A percentile compares a stretch with the other conserved stretches of the same genome.
These are phyloP conservation scores for Salvelinus fontinalis DNA, from an alignment of 2,113 vertebrate genomes.

Conservation along the genomic window DNA sequence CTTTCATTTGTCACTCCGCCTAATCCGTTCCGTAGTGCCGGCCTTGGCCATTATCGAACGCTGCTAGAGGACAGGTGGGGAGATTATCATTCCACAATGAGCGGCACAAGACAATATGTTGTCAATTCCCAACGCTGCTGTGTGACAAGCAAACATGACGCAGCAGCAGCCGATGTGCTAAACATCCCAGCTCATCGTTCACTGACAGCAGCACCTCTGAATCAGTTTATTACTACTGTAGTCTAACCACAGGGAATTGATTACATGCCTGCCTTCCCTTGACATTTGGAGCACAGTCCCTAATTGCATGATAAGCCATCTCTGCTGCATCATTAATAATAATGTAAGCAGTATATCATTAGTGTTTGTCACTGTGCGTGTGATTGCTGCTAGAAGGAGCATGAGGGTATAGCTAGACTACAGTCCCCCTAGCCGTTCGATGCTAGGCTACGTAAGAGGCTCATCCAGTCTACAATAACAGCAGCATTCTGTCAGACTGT, in stretches of 20 bases:
- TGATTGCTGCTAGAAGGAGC: too few species aligned
- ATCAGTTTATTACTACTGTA: constrained; percentile 47
- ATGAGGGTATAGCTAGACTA: too few species aligned
- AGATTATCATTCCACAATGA: constrained; percentile 44
- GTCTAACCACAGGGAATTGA: constrained; percentile 56
- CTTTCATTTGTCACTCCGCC: constrained; percentile 25
- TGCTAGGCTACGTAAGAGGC: too few species aligned
- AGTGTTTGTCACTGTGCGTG: constrained; percentile 1
- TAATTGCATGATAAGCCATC: constrained; percentile 53
- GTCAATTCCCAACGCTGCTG: constrained; percentile 40
- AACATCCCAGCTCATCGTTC: constrained; percentile 57
- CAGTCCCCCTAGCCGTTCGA: not conserved
- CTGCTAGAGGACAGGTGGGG: constrained; percentile 38
- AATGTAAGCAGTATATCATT: constrained; percentile 19
- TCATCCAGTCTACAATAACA: too few species aligned
- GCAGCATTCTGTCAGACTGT: too few species aligned
- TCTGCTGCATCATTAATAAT: constrained; percentile 40
- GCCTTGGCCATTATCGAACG: constrained; percentile 21
- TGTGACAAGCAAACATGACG: constrained; percentile 45
- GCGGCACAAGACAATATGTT: constrained; percentile 38
- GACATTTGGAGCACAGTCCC: constrained; percentile 47
- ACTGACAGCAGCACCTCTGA: constrained; percentile 52
- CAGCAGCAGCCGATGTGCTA: constrained; percentile 42
- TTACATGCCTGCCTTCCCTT: constrained; percentile 50
- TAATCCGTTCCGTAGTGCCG: constrained; percentile 22